Base-by-base conservation (phyloP, 2,113 vertebrate genomes). In the Dasyornis broadbenti region DNA sequence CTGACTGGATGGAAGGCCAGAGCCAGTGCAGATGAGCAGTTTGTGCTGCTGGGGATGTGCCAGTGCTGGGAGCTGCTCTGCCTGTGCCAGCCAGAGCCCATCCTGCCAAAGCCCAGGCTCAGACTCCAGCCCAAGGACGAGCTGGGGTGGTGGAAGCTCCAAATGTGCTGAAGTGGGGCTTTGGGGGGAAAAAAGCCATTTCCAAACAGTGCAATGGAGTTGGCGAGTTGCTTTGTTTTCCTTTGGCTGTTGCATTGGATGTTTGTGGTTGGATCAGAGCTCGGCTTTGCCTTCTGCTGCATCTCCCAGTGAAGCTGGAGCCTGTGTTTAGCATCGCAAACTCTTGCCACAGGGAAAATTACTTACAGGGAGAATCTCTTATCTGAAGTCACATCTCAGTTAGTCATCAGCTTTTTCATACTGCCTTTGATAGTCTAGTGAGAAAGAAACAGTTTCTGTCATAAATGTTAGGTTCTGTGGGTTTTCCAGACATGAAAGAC, bases 191-290 rank as follows among this genome's bases (percentile, higher is more conserved):
- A 49, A 78, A 68, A 56, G 44, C 85, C 64, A 13, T 92, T 86
- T 92, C 60, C 68, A 83, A 95, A 49, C 42, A 90, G 79, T 49
- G 82, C 76, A 39, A 4, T 78, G 84, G 52, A 68, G 82, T 37
- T 93, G 93, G 85, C 53, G 1, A 90, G 72, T 71, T 70, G 64
- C 82, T 94, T 50, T 95, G 90, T 94, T 97, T 95, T 92, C 82
- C 90, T 75, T 94, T 96, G 96, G 93, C 95, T 86, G 92, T 90
- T 89, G 86, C 33, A 69, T 45, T 92, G 89, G 90, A 92, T 97
- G 19, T 72, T 96, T 96, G 90, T 93, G 94, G 96, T 82, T 44
- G 92, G 80, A 59, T 39, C 40, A 92, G 90, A 92, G 40, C 69
- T 95, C 24, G 15, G 66, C 82, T 92, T 40, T 82, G 61, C 59